Percentiles rank a stretch among this genome's conserved stretches.
phyloP scores from a whole-genome alignment of 2,797 vertebrate genomes.

The Sciurus vulgaris region DNA sequence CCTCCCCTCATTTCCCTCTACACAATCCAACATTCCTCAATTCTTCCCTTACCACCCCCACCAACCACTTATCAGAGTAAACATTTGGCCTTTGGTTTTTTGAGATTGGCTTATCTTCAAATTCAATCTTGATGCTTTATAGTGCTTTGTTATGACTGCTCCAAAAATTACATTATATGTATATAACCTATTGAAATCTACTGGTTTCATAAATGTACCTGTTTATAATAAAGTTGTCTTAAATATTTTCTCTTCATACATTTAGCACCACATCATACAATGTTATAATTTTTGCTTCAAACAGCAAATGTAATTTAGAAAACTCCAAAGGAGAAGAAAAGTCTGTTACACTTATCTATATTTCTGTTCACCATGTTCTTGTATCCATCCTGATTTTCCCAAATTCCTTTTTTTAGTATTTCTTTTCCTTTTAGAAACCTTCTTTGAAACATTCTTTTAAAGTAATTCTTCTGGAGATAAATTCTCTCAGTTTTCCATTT shows the following conservation, averaged over 20 bases:
- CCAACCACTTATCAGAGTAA: too few relatives aligned
- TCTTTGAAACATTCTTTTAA: not conserved
- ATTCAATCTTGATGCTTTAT: not conserved
- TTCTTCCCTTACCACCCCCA: too few relatives aligned
- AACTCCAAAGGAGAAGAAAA: not conserved
- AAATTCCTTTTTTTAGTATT: not conserved
- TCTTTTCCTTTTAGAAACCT: not conserved
- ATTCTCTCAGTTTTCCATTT: not conserved
- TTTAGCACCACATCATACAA: not conserved
- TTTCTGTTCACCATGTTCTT: not conserved
- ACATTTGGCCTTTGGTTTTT: too few relatives aligned
- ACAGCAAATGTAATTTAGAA: not conserved
- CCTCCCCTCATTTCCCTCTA: too few relatives aligned
- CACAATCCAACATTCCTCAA: too few relatives aligned
- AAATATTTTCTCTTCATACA: not conserved
- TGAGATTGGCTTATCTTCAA: not conserved
- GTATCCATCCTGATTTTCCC: not conserved
- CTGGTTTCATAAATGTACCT: not conserved
- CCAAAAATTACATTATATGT: not conserved
- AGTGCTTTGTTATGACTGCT: not conserved
- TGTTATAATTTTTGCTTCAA: not conserved
- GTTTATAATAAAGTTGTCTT: not conserved
- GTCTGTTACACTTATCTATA: not conserved
- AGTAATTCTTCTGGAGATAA: not conserved
- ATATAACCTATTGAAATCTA: not conserved